These are phyloP conservation scores for Drosophila bocki DNA, from an alignment of 1,140 invertebrate species.

Conservation along the genomic window DNA sequence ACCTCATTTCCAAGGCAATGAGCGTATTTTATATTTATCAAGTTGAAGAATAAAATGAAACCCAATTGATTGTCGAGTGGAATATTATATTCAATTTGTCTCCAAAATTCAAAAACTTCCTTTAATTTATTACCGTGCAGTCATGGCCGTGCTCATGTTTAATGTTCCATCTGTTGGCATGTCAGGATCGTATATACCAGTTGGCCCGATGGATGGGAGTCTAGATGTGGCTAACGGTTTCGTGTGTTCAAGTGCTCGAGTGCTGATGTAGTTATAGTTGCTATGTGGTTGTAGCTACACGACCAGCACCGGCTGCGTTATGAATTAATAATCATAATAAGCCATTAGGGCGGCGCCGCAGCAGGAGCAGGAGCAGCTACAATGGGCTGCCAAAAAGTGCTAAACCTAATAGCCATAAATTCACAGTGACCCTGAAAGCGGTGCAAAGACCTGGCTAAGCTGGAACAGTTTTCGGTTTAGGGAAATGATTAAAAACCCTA, in stretches of 20 bases:
- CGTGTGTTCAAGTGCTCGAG: conserved; percentile 47
- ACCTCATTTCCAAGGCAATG: not conserved
- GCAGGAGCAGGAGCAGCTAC: conserved; percentile 17
- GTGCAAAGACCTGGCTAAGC: conserved; percentile 38
- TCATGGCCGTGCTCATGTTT: conserved; percentile 29
- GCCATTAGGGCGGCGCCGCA: conserved; percentile 53
- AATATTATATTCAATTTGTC: not conserved
- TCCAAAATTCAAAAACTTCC: too few relatives aligned
- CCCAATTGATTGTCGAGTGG: not conserved
- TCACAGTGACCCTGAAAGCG: conserved; percentile 53
- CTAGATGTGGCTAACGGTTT: conserved; percentile 17
- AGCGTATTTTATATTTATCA: not conserved
- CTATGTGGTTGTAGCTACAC: conserved; percentile 38
- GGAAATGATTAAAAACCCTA: conserved; percentile 51
- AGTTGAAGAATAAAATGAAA: not conserved
- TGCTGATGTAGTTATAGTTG: conserved; percentile 45
- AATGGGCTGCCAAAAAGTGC: conserved; percentile 60
- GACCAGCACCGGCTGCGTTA: conserved; percentile 39
- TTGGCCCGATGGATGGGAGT: conserved; percentile 17
- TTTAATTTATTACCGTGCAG: conserved; percentile 21
- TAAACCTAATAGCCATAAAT: conserved; percentile 73
- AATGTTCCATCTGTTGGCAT: conserved; percentile 54
- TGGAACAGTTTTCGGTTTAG: conserved; percentile 32
- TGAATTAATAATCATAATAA: conserved; percentile 80
- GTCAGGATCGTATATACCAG: conserved; percentile 43